These are phyloP conservation scores for Lasius fuliginosus DNA, from an alignment of 2,888 invertebrate genomes.

Conservation along the genomic window DNA sequence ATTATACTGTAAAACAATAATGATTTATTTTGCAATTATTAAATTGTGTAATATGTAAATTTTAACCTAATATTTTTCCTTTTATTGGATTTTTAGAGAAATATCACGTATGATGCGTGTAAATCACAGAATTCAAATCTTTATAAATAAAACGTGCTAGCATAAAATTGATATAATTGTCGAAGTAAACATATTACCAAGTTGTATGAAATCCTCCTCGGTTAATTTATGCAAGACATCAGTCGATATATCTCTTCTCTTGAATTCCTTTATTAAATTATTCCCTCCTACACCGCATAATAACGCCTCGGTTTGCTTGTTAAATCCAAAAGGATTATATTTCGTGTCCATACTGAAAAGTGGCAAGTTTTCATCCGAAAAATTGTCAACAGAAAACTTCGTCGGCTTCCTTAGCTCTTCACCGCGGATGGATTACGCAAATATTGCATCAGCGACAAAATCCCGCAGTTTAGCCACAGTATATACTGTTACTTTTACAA, in stretches of 20 bases:
- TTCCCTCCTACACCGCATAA: conserved; percentile 73
- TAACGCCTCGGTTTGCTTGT: conserved; percentile 74
- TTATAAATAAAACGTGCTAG: background rate
- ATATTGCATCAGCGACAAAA: too few relatives aligned
- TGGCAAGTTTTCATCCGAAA: background rate
- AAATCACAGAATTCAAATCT: background rate
- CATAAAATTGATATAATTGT: background rate
- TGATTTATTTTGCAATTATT: background rate
- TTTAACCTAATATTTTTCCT: background rate
- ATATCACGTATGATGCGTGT: background rate
- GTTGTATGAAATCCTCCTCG: conserved; percentile 72
- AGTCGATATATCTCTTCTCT: conserved; percentile 75
- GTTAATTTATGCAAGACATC: conserved; percentile 71
- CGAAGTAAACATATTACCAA: conserved; percentile 68
- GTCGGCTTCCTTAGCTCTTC: background rate
- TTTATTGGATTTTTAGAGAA: background rate
- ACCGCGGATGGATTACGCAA: background rate
- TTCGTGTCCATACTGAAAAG: conserved; percentile 30
- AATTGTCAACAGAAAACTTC: background rate
- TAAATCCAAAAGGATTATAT: conserved; percentile 72
- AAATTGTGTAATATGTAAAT: background rate
- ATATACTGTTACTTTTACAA: too few relatives aligned
- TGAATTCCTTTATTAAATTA: conserved; percentile 72
- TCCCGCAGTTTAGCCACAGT: background rate
- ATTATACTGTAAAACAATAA: background rate